Base-by-base conservation (phyloP, 1,140 invertebrate genomes). In the Drosophila ohnishii region DNA sequence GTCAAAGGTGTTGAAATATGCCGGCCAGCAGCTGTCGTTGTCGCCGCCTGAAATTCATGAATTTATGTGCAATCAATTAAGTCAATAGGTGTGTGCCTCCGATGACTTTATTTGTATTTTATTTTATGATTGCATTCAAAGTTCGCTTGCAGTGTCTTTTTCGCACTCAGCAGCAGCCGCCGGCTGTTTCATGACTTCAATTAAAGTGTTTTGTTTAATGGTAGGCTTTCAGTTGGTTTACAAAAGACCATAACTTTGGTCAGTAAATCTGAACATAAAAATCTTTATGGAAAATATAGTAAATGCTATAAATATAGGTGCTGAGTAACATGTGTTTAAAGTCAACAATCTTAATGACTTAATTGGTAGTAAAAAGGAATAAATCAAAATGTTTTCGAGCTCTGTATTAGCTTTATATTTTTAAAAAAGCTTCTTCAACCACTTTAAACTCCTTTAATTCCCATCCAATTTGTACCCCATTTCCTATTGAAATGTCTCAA, bases 51-150 rank as follows among this genome's bases (percentile, higher is more conserved):
- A 60, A 73, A 51, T 39, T 67, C 45, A 63, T 61, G 69, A 86
- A 81, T 78, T 66, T 71, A 69, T 86, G 55, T 81, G 70, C 67
- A 82, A 86, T 87, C 82, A 86, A 86, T 86, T 74, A 82, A 82
- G 79, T 78, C 74, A 82, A 82, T 82, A 82, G 79, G 79, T 82
- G 79, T 81, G 79, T 72, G 78, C 34, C 63, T 47, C 34, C 42
- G 40, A 56, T 60, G 34, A 9, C 34, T 25, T 55, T 53, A 14
- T 53, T 34, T 35, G 32, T 53, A 35, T 53, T 35, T 53, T 35
- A 57, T 56, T 53, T 74, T 58, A 30, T 58, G 63, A 39, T 45
- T 66, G 48, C 34, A 28, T 40, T 32, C 32, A 40, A 35, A 64
- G 48, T 70, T 55, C 16, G n/a, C 30, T 37, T 30, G n/a, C 35